These are phyloP conservation scores for Agriotes lineatus DNA, from an alignment of 2,888 invertebrate species.

Conservation along the genomic window DNA sequence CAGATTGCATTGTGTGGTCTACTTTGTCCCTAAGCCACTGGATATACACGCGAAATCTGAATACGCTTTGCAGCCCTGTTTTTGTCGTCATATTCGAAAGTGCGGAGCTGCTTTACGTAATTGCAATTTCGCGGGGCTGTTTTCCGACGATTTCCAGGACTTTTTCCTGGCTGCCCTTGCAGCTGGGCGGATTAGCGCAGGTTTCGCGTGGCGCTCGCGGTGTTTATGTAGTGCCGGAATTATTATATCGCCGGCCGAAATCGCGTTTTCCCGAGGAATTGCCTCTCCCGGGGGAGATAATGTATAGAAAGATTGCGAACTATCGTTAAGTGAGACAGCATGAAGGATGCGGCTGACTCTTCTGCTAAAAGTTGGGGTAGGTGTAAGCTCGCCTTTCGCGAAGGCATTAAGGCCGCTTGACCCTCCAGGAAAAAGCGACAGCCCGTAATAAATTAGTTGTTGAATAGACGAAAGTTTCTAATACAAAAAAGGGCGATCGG, in stretches of 20 bases:
- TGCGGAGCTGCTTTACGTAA: conserved; percentile 41
- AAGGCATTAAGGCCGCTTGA: conserved; percentile 28
- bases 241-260: conserved; percentile 32
- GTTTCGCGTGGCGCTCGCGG: conserved; percentile 22
- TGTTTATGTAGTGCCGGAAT: conserved; percentile 30
- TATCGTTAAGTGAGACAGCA: conserved; percentile 38
- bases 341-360: conserved; percentile 36
- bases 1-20: conserved; percentile 33
- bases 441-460: conserved; percentile 35
- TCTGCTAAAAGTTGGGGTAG: conserved; percentile 33
- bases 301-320: conserved; percentile 39
- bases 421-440: conserved; percentile 27
- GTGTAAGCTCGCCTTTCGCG: conserved; percentile 32
- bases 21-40: conserved; percentile 10
- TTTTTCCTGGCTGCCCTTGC: conserved; percentile 16
- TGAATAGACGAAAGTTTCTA: conserved; percentile 30
- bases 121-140: conserved; percentile 33
- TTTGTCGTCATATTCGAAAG: conserved; percentile 33
- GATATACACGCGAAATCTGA: conserved; percentile 5
- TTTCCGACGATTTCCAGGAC: not conserved
- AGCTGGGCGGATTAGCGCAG: conserved; percentile 25
- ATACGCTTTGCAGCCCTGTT: not conserved
- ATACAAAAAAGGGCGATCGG: conserved; percentile 9
- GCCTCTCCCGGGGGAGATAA: conserved; percentile 37
- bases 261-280: conserved; percentile 38